Base-by-base conservation (phyloP, 2,113 vertebrate species). In the Myotis lucifugus region DNA sequence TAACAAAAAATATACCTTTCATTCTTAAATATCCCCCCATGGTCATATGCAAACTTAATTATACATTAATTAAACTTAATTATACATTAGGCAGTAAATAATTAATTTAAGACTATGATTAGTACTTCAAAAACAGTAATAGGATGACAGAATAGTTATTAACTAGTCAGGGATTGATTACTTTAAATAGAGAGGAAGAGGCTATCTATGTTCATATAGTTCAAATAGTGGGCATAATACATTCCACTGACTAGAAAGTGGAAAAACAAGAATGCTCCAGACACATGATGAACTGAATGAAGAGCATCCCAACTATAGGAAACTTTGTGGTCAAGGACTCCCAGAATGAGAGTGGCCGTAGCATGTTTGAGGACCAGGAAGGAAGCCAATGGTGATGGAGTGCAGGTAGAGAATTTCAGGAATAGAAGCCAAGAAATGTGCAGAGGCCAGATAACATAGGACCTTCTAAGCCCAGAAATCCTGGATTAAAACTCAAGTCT, bases 31-130 rank as follows among this genome's bases (percentile, higher is more conserved):
- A 64, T 74, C 92, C 34, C 21, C 23, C 46, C 37, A 5, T 82
- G 21, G 8, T 56, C n/a, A 85, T 54, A 56, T 93, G 56, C 8
- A 85, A 85, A 93, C 56, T 59, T 92, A 93, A 69, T 78, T 93
- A 73, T 85, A 64, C 18, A 81, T 56, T 73, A 81, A 90, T 42
- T 42, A 88, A 84, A 92, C 37, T 64, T 90, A 93, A 56, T 78
- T 94, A 69, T 85, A 69, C 18, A 85, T 56, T 56, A 92, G 84
- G 52, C 7, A 40, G 19, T 83, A 84, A 72, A 50, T 79, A 48
- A 89, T 46, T 82, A 37, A 59, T 69, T 93, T 90, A 61, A 82
- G 40, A 61, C 7, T 83, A 1, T 95, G 18, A 34, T 95, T 82
- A 79, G 29, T 74, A 87, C 52, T 93, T 93, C 25, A 88, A 19